phyloP scores from a whole-genome alignment of 2,797 vertebrate species.

The Emys orbicularis region DNA sequence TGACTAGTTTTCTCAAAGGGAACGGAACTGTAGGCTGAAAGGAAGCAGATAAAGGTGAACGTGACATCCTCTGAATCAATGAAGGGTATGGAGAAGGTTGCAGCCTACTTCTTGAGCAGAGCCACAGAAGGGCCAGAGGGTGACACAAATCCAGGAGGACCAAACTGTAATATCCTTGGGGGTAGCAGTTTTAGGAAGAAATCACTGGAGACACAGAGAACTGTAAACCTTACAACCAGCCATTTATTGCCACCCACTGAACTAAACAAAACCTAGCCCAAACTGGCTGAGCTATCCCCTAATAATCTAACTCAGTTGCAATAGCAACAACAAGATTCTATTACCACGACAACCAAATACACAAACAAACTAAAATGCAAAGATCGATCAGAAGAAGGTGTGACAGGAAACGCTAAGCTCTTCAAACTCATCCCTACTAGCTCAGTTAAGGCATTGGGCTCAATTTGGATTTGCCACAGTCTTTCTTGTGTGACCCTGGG shows the following conservation, averaged over 20 bases:
- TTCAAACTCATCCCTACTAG: not conserved
- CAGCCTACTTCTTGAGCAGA: not conserved
- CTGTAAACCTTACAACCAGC: too few species aligned
- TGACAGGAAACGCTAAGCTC: not conserved
- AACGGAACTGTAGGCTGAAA: not conserved
- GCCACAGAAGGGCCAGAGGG: not conserved
- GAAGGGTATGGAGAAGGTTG: not conserved
- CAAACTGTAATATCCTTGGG: too few species aligned
- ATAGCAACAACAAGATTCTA: too few species aligned
- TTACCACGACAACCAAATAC: too few species aligned
- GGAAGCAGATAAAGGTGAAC: not conserved
- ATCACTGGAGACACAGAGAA: too few species aligned
- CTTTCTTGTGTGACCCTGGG: constrained; percentile 11
- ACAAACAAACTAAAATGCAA: not conserved
- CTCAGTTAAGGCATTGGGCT: not conserved
- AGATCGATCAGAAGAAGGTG: not conserved
- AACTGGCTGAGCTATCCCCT: too few species aligned
- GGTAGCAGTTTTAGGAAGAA: too few species aligned
- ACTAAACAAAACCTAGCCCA: too few species aligned
- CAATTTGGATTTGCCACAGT: not conserved
- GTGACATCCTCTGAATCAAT: not conserved
- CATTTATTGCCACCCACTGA: too few species aligned
- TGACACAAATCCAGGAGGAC: not conserved
- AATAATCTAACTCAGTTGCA: too few species aligned
- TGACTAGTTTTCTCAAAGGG: not conserved